Evolutionary conservation across 2,113 vertebrate genomes (phyloP).

Genomic region (Nansenia antarctica): DNA sequence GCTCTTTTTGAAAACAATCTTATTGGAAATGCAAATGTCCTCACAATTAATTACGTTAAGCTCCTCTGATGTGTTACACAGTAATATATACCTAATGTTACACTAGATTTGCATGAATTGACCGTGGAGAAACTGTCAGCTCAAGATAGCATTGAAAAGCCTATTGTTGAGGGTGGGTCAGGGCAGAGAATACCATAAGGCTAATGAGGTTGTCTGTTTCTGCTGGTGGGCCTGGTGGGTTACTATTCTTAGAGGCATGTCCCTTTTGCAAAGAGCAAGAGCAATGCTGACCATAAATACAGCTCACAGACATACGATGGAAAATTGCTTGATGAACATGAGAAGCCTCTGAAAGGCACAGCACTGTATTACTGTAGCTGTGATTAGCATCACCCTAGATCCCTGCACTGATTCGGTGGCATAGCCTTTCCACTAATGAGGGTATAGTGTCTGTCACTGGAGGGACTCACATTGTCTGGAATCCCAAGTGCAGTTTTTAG

Average conservation of each 20-base stretch:
- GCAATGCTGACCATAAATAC: conserved; percentile 11
- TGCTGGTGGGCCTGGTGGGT: neutral
- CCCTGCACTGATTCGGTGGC: conserved; percentile 50
- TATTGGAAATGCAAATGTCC: too few species aligned
- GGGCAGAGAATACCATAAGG: neutral
- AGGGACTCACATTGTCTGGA: conserved; percentile 62
- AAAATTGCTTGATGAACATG: conserved; percentile 44
- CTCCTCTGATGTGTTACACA: too few species aligned
- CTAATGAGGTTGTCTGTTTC: neutral
- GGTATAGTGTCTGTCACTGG: conserved; percentile 46
- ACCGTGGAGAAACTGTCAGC: too few species aligned
- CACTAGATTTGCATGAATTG: too few species aligned
- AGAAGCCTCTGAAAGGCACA: conserved; percentile 45
- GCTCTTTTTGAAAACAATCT: too few species aligned
- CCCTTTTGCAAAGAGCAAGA: neutral
- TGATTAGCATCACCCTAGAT: conserved; percentile 46
- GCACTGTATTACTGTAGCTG: conserved; percentile 40
- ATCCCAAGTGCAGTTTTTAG: conserved; percentile 64
- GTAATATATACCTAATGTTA: too few species aligned
- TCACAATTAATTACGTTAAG: too few species aligned
- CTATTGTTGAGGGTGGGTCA: neutral
- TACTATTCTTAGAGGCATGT: conserved; percentile 27
- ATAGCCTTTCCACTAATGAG: conserved; percentile 47
- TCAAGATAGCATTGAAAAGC: too few species aligned
- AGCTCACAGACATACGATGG: conserved; percentile 23